Conservation (phyloP, 2,113 vertebrate genomes). For the Pelecanus crispus region DNA sequence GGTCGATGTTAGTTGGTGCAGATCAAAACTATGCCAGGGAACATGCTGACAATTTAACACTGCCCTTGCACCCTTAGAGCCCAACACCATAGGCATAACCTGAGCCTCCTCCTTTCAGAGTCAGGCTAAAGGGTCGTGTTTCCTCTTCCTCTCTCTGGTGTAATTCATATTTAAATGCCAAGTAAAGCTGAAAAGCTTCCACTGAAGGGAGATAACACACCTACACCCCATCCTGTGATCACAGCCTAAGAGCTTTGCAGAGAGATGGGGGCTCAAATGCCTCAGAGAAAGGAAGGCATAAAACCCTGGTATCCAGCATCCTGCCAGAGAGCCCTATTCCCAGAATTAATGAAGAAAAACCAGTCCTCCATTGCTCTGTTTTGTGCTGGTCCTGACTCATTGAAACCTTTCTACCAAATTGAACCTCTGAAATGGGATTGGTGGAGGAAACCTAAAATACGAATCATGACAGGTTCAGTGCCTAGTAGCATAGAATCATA, state of each 20-base stretch:
- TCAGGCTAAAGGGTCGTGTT: background rate
- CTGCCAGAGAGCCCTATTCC: background rate
- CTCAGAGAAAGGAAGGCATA: background rate
- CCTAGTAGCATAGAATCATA: too few species aligned
- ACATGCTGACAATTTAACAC: background rate
- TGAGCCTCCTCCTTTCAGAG: background rate
- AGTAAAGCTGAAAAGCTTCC: background rate
- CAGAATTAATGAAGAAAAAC: background rate
- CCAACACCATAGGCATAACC: background rate
- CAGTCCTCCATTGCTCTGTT: background rate
- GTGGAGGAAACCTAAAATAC: background rate
- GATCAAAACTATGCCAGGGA: background rate
- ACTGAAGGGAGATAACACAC: background rate
- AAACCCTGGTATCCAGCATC: background rate
- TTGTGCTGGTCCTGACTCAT: fast-evolving
- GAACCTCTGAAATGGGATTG: background rate
- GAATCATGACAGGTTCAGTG: background rate
- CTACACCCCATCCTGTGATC: background rate
- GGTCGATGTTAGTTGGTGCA: background rate
- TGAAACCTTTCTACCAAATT: background rate
- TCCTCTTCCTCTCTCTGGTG: background rate
- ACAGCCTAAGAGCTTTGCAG: background rate
- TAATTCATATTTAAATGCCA: background rate
- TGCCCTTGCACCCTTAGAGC: background rate
- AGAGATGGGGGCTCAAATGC: background rate